Percentiles rank a stretch among this genome's conserved stretches.
These are phyloP conservation scores for Eristalinus aeneus DNA, from an alignment of 2,888 invertebrate species.

Conservation along the genomic window DNA sequence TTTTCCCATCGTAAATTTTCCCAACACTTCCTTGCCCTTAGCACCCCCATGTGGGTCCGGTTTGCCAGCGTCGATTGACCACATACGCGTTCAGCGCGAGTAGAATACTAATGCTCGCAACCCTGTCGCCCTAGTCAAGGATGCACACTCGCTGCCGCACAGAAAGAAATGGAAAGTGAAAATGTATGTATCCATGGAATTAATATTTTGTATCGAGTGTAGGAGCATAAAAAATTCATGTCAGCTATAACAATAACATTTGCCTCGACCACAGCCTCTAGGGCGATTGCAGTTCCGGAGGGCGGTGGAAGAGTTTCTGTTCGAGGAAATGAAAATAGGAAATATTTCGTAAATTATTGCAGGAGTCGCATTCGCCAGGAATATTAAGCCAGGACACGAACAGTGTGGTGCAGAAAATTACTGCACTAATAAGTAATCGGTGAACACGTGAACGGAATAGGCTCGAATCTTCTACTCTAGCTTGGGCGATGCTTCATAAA, in stretches of 20 bases:
- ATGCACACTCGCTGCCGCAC: neutral
- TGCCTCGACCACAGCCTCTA: constrained; percentile 45
- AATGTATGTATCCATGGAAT: constrained; percentile 66
- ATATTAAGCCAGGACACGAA: constrained; percentile 51
- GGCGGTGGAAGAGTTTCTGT: neutral
- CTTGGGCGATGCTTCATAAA: neutral
- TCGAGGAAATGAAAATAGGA: constrained; percentile 33
- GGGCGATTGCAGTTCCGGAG: neutral
- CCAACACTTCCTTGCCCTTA: neutral
- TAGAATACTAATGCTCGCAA: constrained; percentile 54
- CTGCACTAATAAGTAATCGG: constrained; percentile 61
- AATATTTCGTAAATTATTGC: constrained; percentile 61
- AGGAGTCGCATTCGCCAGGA: constrained; percentile 46
- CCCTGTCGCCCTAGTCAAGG: constrained; percentile 21
- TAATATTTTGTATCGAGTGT: constrained; percentile 68
- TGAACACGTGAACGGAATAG: constrained; percentile 58
- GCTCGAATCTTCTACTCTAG: neutral
- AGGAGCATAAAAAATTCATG: constrained; percentile 66
- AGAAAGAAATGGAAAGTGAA: constrained; percentile 58
- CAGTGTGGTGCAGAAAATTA: constrained; percentile 44
- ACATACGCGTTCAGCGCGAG: constrained; percentile 50
- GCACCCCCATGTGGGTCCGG: constrained; percentile 5
- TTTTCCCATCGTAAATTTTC: constrained; percentile 67
- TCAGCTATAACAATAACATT: constrained; percentile 71
- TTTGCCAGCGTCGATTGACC: constrained; percentile 52